A percentile compares a stretch with the other conserved stretches of the same genome.
Evolutionary conservation across 2,113 vertebrate genomes (phyloP).

Genomic region (Felis chaus): DNA sequence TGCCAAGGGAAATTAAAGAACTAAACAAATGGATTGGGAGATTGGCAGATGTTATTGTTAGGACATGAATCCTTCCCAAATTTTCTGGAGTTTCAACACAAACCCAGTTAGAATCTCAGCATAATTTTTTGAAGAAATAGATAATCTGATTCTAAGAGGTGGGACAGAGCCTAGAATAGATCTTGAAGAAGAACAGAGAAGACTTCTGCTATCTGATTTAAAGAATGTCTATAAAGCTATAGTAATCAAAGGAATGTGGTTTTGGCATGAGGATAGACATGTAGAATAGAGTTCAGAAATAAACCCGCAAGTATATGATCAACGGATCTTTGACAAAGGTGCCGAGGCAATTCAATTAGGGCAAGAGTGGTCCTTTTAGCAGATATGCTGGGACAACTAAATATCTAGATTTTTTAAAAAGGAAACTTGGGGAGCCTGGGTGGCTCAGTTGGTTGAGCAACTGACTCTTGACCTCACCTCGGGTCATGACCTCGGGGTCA

Average conservation of each 20-base stretch:
- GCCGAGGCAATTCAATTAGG: neutral
- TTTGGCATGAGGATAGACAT: neutral
- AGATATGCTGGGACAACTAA: neutral
- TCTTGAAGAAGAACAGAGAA: neutral
- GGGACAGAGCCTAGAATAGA: neutral
- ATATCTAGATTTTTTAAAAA: neutral
- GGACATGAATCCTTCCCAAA: neutral
- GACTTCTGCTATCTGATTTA: neutral
- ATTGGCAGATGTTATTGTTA: neutral
- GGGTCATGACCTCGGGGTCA: too few species aligned
- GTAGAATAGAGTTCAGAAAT: neutral
- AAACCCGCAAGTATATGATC: neutral
- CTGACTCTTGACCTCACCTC: too few species aligned
- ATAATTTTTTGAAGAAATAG: neutral
- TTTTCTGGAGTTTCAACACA: neutral
- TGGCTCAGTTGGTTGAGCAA: too few species aligned
- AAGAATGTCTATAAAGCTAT: neutral
- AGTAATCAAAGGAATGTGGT: neutral
- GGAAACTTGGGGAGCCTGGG: neutral
- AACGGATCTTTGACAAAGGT: neutral
- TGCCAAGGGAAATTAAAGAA: neutral
- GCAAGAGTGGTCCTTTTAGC: neutral
- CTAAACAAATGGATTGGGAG: neutral
- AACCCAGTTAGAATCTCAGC: neutral
- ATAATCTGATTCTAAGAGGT: neutral